Conservation (phyloP, 1,140 invertebrate genomes). For the Euura saliciscinereae region DNA sequence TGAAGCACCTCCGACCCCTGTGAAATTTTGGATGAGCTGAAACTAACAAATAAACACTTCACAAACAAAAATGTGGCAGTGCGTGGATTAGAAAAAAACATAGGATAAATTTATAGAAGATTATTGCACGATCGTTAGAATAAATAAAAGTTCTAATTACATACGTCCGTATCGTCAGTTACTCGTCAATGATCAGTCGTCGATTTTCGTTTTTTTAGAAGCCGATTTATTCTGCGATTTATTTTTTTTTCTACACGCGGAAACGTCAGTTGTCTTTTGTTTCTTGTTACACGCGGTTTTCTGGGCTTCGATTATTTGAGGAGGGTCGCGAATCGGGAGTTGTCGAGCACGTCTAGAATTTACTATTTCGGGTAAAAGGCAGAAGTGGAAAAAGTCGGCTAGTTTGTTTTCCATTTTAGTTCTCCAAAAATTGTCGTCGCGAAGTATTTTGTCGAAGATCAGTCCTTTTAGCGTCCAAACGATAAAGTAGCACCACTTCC, state of each 20-base stretch:
- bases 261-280: too few species aligned
- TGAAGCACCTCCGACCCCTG: not conserved
- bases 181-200: not conserved
- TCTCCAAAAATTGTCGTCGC: constrained; percentile 16
- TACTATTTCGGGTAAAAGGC: constrained; percentile 44
- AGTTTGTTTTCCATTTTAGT: constrained; percentile 24
- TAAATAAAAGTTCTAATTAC: constrained; percentile 8
- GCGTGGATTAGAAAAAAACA: not conserved
- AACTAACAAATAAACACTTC: not conserved
- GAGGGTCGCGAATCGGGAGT: constrained; percentile 37
- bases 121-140: not conserved
- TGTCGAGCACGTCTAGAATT: constrained; percentile 37
- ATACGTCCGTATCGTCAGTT: constrained; percentile 1
- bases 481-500: constrained; percentile 51
- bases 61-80: constrained; percentile 3
- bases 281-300: not conserved
- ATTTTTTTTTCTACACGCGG: too few species aligned
- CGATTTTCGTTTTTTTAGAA: not conserved
- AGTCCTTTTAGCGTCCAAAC: constrained; percentile 45
- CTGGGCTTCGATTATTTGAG: constrained; percentile 27
- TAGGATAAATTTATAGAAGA: not conserved
- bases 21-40: not conserved
- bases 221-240: not conserved
- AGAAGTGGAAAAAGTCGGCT: constrained; percentile 38
- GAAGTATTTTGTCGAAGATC: constrained; percentile 19